These are phyloP conservation scores for Hybognathus amarus DNA, from an alignment of 2,797 vertebrate species.

Conservation along the genomic window DNA sequence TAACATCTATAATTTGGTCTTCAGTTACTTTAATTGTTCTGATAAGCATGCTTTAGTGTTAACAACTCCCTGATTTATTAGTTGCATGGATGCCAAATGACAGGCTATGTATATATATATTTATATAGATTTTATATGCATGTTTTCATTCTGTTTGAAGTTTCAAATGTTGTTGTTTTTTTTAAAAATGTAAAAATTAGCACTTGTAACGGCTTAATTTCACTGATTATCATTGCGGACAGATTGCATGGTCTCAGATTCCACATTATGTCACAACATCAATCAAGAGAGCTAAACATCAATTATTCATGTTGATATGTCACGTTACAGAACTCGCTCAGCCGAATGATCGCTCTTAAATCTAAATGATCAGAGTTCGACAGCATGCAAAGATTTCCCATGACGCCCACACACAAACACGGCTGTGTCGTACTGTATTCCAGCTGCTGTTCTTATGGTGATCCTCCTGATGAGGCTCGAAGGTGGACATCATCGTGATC, in stretches of 20 bases:
- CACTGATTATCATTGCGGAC: slow-evolving; percentile 20
- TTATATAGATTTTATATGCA: background rate
- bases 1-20: background rate
- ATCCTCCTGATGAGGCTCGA: slow-evolving; percentile 12
- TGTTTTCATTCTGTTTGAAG: background rate
- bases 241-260: background rate
- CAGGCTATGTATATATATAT: too few relatives aligned
- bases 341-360: too few relatives aligned
- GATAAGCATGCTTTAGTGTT: background rate
- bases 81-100: background rate
- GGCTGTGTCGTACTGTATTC: slow-evolving; percentile 68
- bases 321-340: slow-evolving; percentile 12
- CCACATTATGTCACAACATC: slow-evolving; percentile 34
- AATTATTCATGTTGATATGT: slow-evolving; percentile 22
- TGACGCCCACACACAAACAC: background rate
- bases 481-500: background rate
- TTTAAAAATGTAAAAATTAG: background rate
- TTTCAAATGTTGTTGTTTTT: background rate
- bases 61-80: background rate
- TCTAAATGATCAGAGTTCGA: slow-evolving; percentile 36
- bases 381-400: slow-evolving; percentile 24
- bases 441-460: slow-evolving; percentile 67
- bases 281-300: slow-evolving; percentile 26
- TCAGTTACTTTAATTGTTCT: background rate
- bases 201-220: background rate